Percentiles rank a stretch among this genome's conserved stretches.
Conservation (phyloP, 2,797 vertebrate species). For the Fratercula arctica region DNA sequence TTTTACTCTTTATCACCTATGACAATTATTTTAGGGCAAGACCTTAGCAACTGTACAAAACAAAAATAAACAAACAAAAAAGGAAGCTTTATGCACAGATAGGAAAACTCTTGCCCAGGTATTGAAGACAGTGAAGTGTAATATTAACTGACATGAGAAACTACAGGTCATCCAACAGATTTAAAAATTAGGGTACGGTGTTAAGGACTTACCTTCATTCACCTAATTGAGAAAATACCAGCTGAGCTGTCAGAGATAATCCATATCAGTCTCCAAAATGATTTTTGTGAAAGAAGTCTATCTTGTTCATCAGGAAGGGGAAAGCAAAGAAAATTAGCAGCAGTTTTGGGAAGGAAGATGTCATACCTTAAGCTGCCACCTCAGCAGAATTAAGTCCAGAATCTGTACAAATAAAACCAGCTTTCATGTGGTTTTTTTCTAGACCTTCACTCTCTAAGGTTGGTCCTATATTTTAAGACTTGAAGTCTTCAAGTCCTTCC, state of each 20-base stretch:
- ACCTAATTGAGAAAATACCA: background rate
- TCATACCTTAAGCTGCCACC: background rate
- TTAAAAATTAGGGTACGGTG: background rate
- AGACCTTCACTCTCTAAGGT: background rate
- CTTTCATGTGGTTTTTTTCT: background rate
- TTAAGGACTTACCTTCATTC: background rate
- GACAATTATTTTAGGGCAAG: background rate
- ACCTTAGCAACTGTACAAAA: background rate
- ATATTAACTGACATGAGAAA: background rate
- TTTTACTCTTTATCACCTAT: background rate
- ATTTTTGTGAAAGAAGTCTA: background rate
- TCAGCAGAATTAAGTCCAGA: background rate
- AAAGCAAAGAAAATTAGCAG: background rate
- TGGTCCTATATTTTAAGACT: background rate
- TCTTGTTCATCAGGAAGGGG: background rate
- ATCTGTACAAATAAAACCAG: background rate
- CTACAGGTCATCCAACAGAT: background rate
- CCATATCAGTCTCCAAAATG: background rate
- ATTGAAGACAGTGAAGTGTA: background rate
- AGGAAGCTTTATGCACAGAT: background rate
- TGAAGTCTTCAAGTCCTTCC: background rate
- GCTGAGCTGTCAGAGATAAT: background rate
- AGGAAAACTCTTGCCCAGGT: background rate
- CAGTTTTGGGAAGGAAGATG: background rate
- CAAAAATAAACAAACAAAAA: background rate